Base-by-base conservation (phyloP, 2,888 invertebrate genomes). In the Hoplodrina ambigua region DNA sequence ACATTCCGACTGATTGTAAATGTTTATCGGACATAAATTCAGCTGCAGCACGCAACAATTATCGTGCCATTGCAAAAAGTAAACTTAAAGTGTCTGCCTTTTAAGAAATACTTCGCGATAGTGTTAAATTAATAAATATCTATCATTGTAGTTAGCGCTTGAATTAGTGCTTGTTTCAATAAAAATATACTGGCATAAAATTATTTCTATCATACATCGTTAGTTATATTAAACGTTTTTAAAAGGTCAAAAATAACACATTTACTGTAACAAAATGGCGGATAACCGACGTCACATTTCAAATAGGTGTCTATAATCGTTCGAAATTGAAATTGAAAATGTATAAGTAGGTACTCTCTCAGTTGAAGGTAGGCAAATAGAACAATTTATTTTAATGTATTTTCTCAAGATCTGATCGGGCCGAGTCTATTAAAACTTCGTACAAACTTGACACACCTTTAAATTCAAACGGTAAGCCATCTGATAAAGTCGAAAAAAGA, bases 381-480 rank as follows among this genome's bases (percentile, higher is more conserved):
- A 80, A 82, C 85, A 87, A 88, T 92, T 93, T 91, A 90, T 91
- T 91, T 90, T 87, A 90, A 89, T 91, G 90, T 91, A 85, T 90
- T 92, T 92, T 91, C 89, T 87, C 72, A 83, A 89, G 91, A 95
- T 95, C 95, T 90, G 94, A 95, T 95, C 93, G 90, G 87, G 63
- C 83, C 81, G 86, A 93, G 89, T 95, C 96, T 94, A 95, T 95
- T 95, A 95, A 95, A 95, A 95, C 92, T 95, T 95, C 89, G 90
- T 92, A 90, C 89, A 78, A 85, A 90, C 90, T 91, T 91, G 91
- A 92, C 92, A 91, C 93, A 94, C 94, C 94, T 94, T 93, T 94
- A 92, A 94, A 94, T 94, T 94, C 94, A 92, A 94, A 94, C 93
- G 91, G 93, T 95, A 95, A 95, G 94, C 94, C 94, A 94, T 94